These are phyloP conservation scores for Drosophila lutescens DNA, from an alignment of 2,888 invertebrate genomes.

Conservation along the genomic window DNA sequence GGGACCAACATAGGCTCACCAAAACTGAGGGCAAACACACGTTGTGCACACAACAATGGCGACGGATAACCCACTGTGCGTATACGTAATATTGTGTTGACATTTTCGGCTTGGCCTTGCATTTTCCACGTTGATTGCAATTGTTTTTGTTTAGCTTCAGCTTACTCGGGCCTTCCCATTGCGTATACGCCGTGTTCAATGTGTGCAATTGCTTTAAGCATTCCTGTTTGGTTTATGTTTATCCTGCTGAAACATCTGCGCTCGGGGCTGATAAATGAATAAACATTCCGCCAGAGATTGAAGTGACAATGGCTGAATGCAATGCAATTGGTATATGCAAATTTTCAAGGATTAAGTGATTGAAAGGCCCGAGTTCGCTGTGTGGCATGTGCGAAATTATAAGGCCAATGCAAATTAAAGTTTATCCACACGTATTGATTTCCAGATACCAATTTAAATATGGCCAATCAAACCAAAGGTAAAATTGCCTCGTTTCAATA, in stretches of 20 bases:
- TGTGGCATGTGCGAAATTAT: conserved; percentile 1
- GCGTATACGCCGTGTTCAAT: conserved; percentile 27
- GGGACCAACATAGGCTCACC: conserved; percentile 7
- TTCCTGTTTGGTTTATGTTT: conserved; percentile 10
- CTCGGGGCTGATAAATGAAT: conserved; percentile 31
- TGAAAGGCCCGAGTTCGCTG: neutral
- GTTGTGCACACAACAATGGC: conserved; percentile 14
- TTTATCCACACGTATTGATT: neutral
- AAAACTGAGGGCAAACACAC: neutral
- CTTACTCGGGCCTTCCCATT: neutral
- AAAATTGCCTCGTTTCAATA: neutral
- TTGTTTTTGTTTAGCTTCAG: conserved; percentile 31
- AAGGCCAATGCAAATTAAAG: conserved; percentile 10
- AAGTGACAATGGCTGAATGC: conserved; percentile 16
- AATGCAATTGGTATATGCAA: conserved; percentile 10
- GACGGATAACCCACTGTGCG: conserved; percentile 19
- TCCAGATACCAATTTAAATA: conserved; percentile 2
- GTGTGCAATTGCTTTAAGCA: conserved; percentile 7
- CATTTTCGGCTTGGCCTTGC: conserved; percentile 25
- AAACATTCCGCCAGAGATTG: conserved; percentile 9
- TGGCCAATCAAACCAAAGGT: conserved; percentile 2
- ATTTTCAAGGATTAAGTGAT: conserved; percentile 19
- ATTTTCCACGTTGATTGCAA: conserved; percentile 27
- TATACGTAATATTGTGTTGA: conserved; percentile 50
- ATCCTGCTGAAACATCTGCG: conserved; percentile 12